Evolutionary conservation across 2,888 invertebrate genomes (phyloP), one percentile per base, ranked within the genome.

Genomic region (Pammene aurita): DNA sequence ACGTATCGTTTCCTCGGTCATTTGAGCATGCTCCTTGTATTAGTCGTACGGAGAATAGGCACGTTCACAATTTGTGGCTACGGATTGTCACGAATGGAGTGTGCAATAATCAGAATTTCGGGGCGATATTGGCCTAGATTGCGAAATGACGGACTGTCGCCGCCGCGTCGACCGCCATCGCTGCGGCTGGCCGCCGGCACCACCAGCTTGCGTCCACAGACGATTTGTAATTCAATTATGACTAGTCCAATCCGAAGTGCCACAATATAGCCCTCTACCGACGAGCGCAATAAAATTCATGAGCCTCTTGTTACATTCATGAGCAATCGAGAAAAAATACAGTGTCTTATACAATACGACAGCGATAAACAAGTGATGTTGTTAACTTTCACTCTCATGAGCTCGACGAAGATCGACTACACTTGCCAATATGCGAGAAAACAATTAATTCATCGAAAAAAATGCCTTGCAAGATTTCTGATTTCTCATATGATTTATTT

Each of bases 51-150:
- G 73, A 74, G 79, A 78, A 78, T 77, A 79, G 76, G 78, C 85
- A 84, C 85, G 85, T 83, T 78, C 80, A 81, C 85, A 82, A 83
- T 84, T 84, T 84, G 85, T 77, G 85, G 83, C 76, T 77, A 76
- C 74, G 80, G 79, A 83, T 85, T 84, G 82, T 84, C 84, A 82
- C 83, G 84, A 78, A 80, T 79, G 77, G 77, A 78, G 76, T 82
- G 79, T 77, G 79, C 81, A 78, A 85, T 84, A 84, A 74, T 85
- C 82, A 80, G 78, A 81, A 78, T 78, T 80, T 81, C 60, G 80
- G 78, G 72, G 67, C 67, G 78, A 80, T 82, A 83, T 82, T 79
- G 82, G 73, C 78, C 76, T 74, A 77, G 76, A 80, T 77, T 70
- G 76, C 70, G 69, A 75, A 76, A 76, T 77, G 77, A 68, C 72